phyloP scores from a whole-genome alignment of 1,140 invertebrate genomes.

The Dendrolimus punctatus region DNA sequence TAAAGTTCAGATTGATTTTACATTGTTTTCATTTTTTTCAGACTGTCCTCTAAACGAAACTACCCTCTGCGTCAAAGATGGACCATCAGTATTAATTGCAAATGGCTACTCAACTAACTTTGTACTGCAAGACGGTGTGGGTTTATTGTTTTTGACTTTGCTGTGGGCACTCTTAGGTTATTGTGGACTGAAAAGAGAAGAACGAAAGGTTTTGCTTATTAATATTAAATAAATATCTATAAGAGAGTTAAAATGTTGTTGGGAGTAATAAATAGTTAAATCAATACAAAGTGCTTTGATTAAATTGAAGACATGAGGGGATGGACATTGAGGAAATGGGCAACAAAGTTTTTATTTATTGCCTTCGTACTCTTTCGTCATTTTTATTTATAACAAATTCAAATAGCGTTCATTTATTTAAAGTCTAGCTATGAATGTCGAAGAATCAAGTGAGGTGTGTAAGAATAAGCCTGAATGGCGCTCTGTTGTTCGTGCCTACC shows the following conservation, averaged over 20 bases:
- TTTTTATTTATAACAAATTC: too few relatives aligned
- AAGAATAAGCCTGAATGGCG: too few relatives aligned
- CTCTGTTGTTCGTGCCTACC: too few relatives aligned
- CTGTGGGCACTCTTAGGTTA: constrained; percentile 46
- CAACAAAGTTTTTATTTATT: neutral
- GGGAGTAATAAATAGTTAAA: too few relatives aligned
- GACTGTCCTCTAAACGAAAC: constrained; percentile 46
- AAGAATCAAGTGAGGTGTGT: too few relatives aligned
- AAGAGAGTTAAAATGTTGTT: too few relatives aligned
- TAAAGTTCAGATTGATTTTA: neutral
- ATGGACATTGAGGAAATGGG: too few relatives aligned
- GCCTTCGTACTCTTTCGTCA: too few relatives aligned
- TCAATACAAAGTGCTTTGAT: too few relatives aligned
- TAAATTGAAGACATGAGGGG: too few relatives aligned
- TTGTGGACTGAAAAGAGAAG: constrained; percentile 48
- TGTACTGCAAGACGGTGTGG: constrained; percentile 36
- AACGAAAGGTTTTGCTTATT: constrained; percentile 56
- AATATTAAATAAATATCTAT: constrained; percentile 10
- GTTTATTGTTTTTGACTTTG: constrained; percentile 28
- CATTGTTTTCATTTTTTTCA: constrained; percentile 22
- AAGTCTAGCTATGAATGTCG: too few relatives aligned
- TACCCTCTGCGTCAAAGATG: constrained; percentile 35
- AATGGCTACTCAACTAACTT: constrained; percentile 45
- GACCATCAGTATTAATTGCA: constrained; percentile 35
- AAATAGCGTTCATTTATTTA: neutral